phyloP scores from a whole-genome alignment of 2,797 vertebrate genomes.

The Lagodon rhomboides region DNA sequence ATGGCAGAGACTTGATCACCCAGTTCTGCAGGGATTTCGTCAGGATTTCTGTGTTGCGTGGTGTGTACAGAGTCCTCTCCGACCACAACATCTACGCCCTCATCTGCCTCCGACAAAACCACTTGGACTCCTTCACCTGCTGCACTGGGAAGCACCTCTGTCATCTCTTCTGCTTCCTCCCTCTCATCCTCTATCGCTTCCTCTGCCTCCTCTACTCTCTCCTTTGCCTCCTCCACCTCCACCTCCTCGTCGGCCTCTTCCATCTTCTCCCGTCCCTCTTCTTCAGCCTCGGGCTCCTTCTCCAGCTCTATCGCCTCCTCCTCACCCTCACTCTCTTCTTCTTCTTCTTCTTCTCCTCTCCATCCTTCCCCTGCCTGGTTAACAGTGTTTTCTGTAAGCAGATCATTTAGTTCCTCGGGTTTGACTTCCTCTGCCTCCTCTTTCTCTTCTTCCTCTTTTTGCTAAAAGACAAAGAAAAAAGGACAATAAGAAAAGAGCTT shows the following conservation, averaged over 20 bases:
- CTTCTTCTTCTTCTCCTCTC: slow-evolving; percentile 12
- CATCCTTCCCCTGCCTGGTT: slow-evolving; percentile 10
- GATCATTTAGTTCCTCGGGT: slow-evolving; percentile 26
- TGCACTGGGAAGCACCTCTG: slow-evolving; percentile 6
- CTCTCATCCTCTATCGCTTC: slow-evolving; percentile 44
- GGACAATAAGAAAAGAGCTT: background rate
- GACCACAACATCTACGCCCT: slow-evolving; percentile 9
- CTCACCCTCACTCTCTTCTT: slow-evolving; percentile 28
- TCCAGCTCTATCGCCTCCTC: slow-evolving; percentile 39
- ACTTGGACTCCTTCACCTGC: background rate
- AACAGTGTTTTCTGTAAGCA: background rate
- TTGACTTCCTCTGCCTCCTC: slow-evolving; percentile 34
- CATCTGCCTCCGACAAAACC: slow-evolving; percentile 7
- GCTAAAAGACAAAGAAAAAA: slow-evolving; percentile 36
- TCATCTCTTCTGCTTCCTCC: slow-evolving; percentile 19
- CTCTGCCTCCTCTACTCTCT: slow-evolving; percentile 32
- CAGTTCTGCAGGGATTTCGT: background rate
- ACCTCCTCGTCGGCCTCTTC: slow-evolving; percentile 23
- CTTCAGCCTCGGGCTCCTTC: slow-evolving; percentile 37
- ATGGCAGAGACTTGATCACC: background rate
- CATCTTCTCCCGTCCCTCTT: slow-evolving; percentile 26
- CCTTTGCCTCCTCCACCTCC: slow-evolving; percentile 11
- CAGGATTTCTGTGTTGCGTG: background rate
- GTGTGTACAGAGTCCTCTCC: background rate
- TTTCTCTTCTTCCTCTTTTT: slow-evolving; percentile 22